Percentiles rank a stretch among this genome's conserved stretches.
These are phyloP conservation scores for Phasianus colchicus DNA, from an alignment of 2,113 vertebrate species.

Conservation along the genomic window DNA sequence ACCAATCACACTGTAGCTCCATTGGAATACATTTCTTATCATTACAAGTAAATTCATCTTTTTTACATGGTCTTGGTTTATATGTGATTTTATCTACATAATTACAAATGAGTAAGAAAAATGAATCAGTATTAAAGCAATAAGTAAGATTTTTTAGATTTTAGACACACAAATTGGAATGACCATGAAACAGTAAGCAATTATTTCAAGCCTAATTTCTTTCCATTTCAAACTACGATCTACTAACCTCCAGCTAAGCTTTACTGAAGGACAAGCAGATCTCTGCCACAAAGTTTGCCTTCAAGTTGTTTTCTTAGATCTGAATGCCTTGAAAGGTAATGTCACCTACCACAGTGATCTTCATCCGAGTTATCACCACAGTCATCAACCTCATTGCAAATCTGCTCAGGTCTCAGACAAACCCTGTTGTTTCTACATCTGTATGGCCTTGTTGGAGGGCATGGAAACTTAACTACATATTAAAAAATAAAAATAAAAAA, in stretches of 20 bases:
- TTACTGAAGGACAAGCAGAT: conserved; percentile 54
- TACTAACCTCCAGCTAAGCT: conserved; percentile 22
- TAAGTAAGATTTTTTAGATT: not conserved
- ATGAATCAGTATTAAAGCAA: not conserved
- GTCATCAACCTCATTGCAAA: conserved; percentile 93
- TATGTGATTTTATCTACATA: conserved; percentile 81
- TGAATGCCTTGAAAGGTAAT: not conserved
- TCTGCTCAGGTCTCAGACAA: conserved; percentile 88
- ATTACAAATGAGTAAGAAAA: conserved; percentile 32
- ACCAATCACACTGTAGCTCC: conserved; percentile 91
- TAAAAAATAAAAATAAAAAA: not conserved
- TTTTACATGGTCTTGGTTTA: conserved; percentile 90
- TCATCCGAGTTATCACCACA: conserved; percentile 98
- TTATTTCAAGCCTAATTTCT: conserved; percentile 8
- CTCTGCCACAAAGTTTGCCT: conserved; percentile 23
- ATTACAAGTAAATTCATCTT: conserved; percentile 92
- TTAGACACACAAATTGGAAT: not conserved
- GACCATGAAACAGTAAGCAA: not conserved
- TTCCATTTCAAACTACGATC: not conserved
- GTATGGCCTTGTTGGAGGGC: conserved; percentile 90
- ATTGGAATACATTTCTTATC: conserved; percentile 89
- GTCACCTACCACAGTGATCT: conserved; percentile 88
- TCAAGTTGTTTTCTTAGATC: conserved; percentile 25
- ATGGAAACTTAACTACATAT: conserved; percentile 87
- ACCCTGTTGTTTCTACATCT: conserved; percentile 91